Percentiles rank a stretch among this genome's conserved stretches.
Conservation (phyloP, 2,888 invertebrate species). For the Hipparchia sbordonii region DNA sequence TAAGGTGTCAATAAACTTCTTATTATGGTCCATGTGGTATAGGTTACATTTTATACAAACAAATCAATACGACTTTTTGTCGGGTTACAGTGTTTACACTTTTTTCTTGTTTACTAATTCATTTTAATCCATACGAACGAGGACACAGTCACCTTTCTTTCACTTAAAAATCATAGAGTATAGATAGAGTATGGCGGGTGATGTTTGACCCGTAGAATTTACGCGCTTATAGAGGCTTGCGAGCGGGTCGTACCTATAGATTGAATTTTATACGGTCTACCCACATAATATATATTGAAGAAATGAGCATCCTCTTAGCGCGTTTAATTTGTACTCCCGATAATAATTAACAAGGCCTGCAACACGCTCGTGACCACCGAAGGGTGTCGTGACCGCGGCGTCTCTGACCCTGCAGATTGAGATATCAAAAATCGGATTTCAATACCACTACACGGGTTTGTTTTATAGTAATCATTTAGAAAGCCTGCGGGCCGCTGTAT, state of each 20-base stretch:
- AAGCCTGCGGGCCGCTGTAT: conserved; percentile 51
- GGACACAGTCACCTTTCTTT: too few relatives aligned
- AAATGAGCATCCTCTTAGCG: conserved; percentile 59
- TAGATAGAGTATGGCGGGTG: too few relatives aligned
- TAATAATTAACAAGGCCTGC: conserved; percentile 59
- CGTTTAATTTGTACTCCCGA: conserved; percentile 65
- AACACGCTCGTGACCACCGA: conserved; percentile 76
- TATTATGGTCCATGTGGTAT: too few relatives aligned
- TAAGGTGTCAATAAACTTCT: too few relatives aligned
- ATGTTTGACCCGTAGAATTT: too few relatives aligned
- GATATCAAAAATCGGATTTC: conserved; percentile 80
- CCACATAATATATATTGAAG: neutral
- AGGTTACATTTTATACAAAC: too few relatives aligned
- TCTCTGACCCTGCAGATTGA: conserved; percentile 79
- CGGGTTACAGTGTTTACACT: too few relatives aligned
- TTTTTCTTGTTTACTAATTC: too few relatives aligned
- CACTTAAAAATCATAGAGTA: too few relatives aligned
- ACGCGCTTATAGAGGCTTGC: neutral
- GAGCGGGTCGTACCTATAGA: conserved; percentile 42
- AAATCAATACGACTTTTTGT: too few relatives aligned
- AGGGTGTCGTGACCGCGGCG: conserved; percentile 80
- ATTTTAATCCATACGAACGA: too few relatives aligned
- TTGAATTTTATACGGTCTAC: conserved; percentile 23
- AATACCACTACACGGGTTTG: conserved; percentile 70
- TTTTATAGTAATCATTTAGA: conserved; percentile 67